These are phyloP conservation scores for Hoplostethus mediterraneus DNA, from an alignment of 2,797 vertebrate species.

Conservation along the genomic window DNA sequence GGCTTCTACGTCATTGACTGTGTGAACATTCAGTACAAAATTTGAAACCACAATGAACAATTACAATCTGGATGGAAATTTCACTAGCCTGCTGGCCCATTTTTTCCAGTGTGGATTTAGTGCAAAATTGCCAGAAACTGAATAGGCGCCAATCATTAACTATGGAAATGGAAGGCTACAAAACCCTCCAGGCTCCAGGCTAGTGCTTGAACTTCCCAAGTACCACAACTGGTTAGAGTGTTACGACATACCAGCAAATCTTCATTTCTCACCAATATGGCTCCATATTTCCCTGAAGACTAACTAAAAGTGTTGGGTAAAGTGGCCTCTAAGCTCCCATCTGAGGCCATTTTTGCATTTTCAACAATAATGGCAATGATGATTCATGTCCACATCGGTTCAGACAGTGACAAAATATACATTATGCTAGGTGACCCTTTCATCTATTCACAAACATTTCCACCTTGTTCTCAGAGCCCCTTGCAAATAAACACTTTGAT, in stretches of 20 bases:
- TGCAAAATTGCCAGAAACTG: constrained; percentile 30
- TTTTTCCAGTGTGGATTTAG: constrained; percentile 28
- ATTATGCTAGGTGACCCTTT: constrained; percentile 5
- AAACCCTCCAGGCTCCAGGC: constrained; percentile 1
- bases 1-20: constrained; percentile 58
- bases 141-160: constrained; percentile 27
- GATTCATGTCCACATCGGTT: not conserved
- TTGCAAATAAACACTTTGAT: constrained; percentile 52
- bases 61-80: constrained; percentile 18
- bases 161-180: constrained; percentile 10
- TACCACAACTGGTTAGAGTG: constrained; percentile 27
- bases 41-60: constrained; percentile 13
- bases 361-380: constrained; percentile 5
- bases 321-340: not conserved
- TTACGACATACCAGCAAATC: constrained; percentile 9
- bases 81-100: not conserved
- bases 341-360: not conserved
- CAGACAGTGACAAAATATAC: constrained; percentile 23
- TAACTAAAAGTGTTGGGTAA: not conserved
- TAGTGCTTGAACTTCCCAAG: constrained; percentile 32
- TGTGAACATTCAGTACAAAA: constrained; percentile 58
- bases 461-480: not conserved
- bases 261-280: constrained; percentile 26
- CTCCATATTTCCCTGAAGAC: constrained; percentile 24
- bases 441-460: constrained; percentile 13